Conservation (phyloP, 2,113 vertebrate species). For the Hepsetus odoe region DNA sequence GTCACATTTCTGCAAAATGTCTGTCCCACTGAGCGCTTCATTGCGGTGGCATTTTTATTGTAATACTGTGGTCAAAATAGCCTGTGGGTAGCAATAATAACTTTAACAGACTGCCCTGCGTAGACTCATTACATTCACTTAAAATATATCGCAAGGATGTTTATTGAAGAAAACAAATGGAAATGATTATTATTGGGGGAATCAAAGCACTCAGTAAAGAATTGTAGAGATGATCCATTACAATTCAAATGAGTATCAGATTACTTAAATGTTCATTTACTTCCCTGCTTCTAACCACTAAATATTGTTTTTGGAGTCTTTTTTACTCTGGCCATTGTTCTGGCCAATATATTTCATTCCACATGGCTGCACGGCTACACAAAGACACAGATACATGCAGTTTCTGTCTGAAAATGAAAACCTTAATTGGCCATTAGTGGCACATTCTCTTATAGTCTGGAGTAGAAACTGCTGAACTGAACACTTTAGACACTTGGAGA, state of each 20-base stretch:
- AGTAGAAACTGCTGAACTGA: constrained; percentile 14
- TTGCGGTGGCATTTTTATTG: constrained; percentile 21
- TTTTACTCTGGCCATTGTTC: constrained; percentile 30
- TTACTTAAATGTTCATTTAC: constrained; percentile 27
- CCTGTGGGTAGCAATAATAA: constrained; percentile 26
- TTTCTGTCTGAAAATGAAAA: constrained; percentile 14
- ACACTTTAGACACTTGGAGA: constrained; percentile 3
- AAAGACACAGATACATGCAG: constrained; percentile 4
- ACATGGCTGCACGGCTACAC: constrained; percentile 23
- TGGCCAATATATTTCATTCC: constrained; percentile 23
- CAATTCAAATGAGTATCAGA: constrained; percentile 19
- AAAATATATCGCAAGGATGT: constrained; percentile 16
- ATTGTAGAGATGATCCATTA: constrained; percentile 29
- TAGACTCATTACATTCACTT: constrained; percentile 7
- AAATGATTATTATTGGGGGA: constrained; percentile 24
- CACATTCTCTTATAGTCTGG: constrained; percentile 13
- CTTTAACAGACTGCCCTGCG: background rate
- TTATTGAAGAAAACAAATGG: constrained; percentile 17
- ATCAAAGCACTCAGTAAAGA: constrained; percentile 5
- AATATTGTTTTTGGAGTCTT: constrained; percentile 42
- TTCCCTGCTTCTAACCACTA: constrained; percentile 29
- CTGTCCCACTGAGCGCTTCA: background rate
- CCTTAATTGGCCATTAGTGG: constrained; percentile 29
- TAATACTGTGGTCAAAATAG: background rate
- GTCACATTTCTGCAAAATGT: background rate